Conservation (phyloP, 92 coral and sea anemone genomes). For the Parazoanthus atlanticus region DNA sequence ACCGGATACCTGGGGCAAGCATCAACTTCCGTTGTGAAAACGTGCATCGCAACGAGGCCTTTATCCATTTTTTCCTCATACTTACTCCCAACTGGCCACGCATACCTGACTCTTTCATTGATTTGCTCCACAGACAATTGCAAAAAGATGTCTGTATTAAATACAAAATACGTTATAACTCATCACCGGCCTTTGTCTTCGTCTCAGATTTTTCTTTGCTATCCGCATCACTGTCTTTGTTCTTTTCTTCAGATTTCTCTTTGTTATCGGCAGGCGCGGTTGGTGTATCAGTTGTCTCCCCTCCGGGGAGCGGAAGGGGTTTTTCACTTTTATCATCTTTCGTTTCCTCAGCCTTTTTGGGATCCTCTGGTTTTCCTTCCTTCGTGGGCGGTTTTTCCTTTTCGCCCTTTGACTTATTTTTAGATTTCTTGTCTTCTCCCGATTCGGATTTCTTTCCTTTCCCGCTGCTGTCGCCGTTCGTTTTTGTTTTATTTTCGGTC, state of each 20-base stretch:
- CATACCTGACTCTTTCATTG: neutral
- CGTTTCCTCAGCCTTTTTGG: constrained; percentile 2
- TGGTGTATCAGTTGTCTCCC: constrained; percentile 28
- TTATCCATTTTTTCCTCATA: neutral
- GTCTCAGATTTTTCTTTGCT: neutral
- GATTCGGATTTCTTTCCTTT: constrained; percentile 23
- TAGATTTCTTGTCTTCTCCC: constrained; percentile 3
- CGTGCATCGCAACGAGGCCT: neutral
- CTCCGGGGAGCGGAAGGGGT: constrained; percentile 65
- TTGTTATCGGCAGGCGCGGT: constrained; percentile 14
- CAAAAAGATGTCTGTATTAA: constrained; percentile 27
- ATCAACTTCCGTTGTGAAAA: neutral
- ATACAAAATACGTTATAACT: constrained; percentile 33
- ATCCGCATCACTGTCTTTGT: neutral
- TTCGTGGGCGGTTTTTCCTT: constrained; percentile 50
- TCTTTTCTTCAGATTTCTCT: constrained; percentile 12
- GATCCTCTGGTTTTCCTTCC: constrained; percentile 50
- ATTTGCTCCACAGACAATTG: constrained; percentile 8
- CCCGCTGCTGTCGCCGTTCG: constrained; percentile 21
- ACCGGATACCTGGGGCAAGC: neutral
- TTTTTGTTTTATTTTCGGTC: constrained; percentile 40
- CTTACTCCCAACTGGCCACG: neutral
- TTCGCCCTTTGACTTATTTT: constrained; percentile 45
- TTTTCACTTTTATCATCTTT: constrained; percentile 47
- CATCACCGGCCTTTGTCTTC: neutral